These are phyloP conservation scores for Tethya wilhelma DNA, from an alignment of 37 sponge, comb jelly and placozoan genomes.

Conservation along the genomic window DNA sequence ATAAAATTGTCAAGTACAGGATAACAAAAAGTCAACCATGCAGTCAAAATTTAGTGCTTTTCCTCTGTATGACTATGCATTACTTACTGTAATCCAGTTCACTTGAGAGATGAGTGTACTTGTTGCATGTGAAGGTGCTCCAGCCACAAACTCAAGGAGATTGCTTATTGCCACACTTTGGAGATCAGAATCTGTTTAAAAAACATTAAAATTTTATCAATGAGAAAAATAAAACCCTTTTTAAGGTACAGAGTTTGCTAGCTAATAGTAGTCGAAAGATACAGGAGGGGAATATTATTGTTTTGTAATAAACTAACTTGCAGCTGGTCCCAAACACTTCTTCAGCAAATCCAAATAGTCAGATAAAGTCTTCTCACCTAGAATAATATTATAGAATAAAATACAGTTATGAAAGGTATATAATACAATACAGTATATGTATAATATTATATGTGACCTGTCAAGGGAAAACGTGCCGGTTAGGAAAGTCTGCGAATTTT, in stretches of 20 bases:
- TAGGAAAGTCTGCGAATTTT: too few species aligned
- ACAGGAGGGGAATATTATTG: not conserved
- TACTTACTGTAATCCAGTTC: slow-evolving; percentile 59
- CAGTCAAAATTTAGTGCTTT: too few species aligned
- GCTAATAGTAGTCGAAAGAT: not conserved
- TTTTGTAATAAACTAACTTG: slow-evolving; percentile 28
- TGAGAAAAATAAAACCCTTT: not conserved
- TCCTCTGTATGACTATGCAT: too few species aligned
- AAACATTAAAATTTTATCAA: too few species aligned
- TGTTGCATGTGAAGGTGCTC: slow-evolving; percentile 22
- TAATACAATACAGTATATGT: too few species aligned
- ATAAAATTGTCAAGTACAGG: too few species aligned
- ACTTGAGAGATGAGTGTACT: slow-evolving; percentile 7
- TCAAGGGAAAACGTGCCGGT: too few species aligned
- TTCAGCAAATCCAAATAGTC: slow-evolving; percentile 58
- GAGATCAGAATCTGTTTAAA: slow-evolving; percentile 69
- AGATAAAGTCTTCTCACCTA: slow-evolving; percentile 10
- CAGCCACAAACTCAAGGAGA: slow-evolving; percentile 45
- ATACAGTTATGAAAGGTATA: too few species aligned
- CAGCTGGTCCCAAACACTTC: slow-evolving; percentile 63
- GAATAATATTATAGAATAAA: too few species aligned
- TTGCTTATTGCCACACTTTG: slow-evolving; percentile 49
- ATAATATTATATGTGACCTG: too few species aligned
- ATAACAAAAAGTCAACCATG: too few species aligned
- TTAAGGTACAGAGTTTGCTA: too few species aligned